Evolutionary conservation across 1,140 invertebrate genomes (phyloP), one percentile per base, ranked within the genome.

Genomic region (Globodera ellingtonae): DNA sequence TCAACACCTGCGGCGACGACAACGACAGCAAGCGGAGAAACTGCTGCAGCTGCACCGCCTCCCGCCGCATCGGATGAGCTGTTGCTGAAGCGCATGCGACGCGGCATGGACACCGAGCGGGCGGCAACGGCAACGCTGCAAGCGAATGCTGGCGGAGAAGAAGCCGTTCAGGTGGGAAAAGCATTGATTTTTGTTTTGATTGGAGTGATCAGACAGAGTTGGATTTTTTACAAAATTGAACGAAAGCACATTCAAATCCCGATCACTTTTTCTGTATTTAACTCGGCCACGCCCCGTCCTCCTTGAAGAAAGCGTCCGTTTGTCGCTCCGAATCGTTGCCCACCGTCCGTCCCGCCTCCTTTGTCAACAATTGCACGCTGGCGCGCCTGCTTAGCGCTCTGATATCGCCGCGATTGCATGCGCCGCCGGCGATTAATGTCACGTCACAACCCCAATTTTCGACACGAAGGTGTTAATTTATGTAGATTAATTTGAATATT

Each of bases 281-380:
- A 35, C 3, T 35, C 35, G 0, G 1, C 35, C 2, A n/a, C 52
- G 0, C n/a, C 47, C 18, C 35, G 5, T 5, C 15, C 10, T 79
- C 3, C 48, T 79, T 79, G 6, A 21, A 79, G 56, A 83, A 85
- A 74, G 52, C 50, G 15, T 81, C 83, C 18, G 84, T 84, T 6
- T 85, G 77, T 59, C 84, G 83, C 18, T 81, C 62, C 50, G 83
- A 84, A 78, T 84, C 81, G 44, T 65, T 84, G 56, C 83, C 83
- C 35, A 66, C 83, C n/a, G 74, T 78, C 3, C 48, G 59, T 15
- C 65, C 10, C 13, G 6, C 78, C 0, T 21, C 62, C 1, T 10
- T 44, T 24, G 47, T 10, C 56, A 21, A 67, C 8, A 74, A 74
- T 48, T 83, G 35, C 75, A 84, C n/a, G 81, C 35, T 84, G 10